Conservation (phyloP, 2,888 invertebrate genomes). For the Chloromyia formosa region DNA sequence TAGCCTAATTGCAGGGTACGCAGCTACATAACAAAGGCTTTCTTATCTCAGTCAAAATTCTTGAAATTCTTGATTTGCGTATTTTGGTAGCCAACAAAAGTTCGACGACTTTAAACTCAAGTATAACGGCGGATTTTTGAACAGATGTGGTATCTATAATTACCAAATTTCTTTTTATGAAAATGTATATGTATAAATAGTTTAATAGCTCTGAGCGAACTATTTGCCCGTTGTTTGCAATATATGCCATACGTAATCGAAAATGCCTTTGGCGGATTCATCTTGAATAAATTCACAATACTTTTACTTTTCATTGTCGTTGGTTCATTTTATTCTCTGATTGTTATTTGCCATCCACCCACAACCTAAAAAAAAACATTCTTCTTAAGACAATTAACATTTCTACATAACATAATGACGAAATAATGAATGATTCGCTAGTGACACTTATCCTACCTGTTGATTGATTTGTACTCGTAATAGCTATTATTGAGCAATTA, state of each 20-base stretch:
- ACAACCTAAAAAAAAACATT: not conserved
- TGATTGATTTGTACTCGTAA: constrained; percentile 27
- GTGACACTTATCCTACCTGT: constrained; percentile 28
- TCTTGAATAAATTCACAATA: not conserved
- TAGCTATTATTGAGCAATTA: constrained; percentile 11
- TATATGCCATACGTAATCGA: not conserved
- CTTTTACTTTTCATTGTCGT: constrained; percentile 1
- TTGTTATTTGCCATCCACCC: not conserved
- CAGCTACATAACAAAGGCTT: no score
- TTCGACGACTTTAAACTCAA: no score
- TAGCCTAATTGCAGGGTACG: no score
- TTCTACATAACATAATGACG: not conserved
- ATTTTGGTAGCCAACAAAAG: no score
- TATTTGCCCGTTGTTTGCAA: no score
- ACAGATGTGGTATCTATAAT: no score
- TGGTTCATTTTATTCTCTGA: not conserved
- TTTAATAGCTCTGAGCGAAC: no score
- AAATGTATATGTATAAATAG: no score
- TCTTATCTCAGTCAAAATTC: no score
- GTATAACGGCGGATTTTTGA: no score
- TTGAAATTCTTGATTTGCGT: no score
- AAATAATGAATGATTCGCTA: constrained; percentile 9
- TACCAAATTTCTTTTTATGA: no score
- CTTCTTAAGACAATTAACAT: not conserved
- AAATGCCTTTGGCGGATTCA: not conserved